Evolutionary conservation across 1,140 invertebrate genomes (phyloP), one percentile per base, ranked within the genome.

Genomic region (Drosophila takahashii): DNA sequence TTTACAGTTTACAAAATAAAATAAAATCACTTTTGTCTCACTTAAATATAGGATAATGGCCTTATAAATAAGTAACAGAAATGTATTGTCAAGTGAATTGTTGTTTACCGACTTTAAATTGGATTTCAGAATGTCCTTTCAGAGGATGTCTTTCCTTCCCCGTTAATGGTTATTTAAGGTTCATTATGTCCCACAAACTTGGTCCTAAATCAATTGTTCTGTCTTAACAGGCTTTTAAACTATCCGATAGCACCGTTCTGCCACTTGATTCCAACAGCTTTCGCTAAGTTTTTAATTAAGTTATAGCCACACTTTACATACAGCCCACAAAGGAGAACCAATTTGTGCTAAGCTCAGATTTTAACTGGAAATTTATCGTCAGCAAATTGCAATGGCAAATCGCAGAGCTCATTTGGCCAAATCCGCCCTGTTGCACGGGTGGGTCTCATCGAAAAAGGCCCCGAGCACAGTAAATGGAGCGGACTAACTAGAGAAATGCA

Each of bases 401-500:
- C 32, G n/a, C 66, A 48, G 27, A 39, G 64, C 67, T 57, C 64
- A 70, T 70, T 66, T 32, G 34, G 41, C 42, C 15, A 18, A 57
- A 22, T 34, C 34, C 42, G 8, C 34, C 27, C 34, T 6, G 16
- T 32, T 56, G 32, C 13, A n/a, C 34, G 6, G 18, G n/a, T 11
- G 34, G 41, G 9, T 15, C 15, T 9, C 15, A 39, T n/a, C 8
- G 4, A 1, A n/a, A 5, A 1, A n/a, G 4, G 15, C 18, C 36
- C 18, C 11, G 13, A 32, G 64, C 26, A 9, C 26, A 53, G 41
- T 52, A 77, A 79, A 79, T 69, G 41, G 51, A 45, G 60, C 69
- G 32, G 34, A 56, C 11, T 36, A 52, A 59, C 67, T 59, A 44
- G 45, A 41, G 60, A 77, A 73, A 61, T 77, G 79, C 64, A 70